Evolutionary conservation across 92 coral and sea anemone species (phyloP), one percentile per base, ranked within the genome.

Genomic region (Zoanthus solanderi): DNA sequence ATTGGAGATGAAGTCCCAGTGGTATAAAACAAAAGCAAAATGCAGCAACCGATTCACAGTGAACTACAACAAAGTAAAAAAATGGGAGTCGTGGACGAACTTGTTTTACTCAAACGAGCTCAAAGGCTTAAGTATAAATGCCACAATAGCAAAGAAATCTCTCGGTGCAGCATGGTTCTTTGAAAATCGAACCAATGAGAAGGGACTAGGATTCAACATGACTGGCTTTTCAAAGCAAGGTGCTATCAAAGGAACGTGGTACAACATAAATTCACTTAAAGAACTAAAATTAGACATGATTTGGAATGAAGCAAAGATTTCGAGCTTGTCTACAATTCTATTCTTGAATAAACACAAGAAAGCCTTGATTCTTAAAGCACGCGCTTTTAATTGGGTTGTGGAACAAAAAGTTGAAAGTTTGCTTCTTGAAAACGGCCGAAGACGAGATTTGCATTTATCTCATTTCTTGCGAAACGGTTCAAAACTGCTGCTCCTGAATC

Each of bases 51-150:
- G 93, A 61, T 53, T 93, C 3, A 91, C 98, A 52, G 93, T 78
- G 67, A 87, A 87, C 79, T 89, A 86, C 93, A 91, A 93, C 91
- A 88, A 74, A 42, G 86, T 94, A 23, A 85, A 88, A 67, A 73
- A 56, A 52, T 72, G 94, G 72, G 98, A 95, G 86, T 89, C 98
- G 18, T 95, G 94, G 93, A 30, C 89, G 28, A 93, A 88, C 86
- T 77, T 45, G 78, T 23, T 79, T 28, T 88, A 85, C 72, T 57
- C 92, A 12, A 50, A 57, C 3, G 89, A 61, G 63, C 60, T 89
- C 60, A 93, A 89, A 83, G 71, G 87, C 14, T 71, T 93, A 23
- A 84, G 79, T 42, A 63, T 95, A 74, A 95, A 95, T 83, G 78
- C 92, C 29, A 95, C 98, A 61, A 88, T 93, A 18, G 87, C 85